Evolutionary conservation across 2,113 vertebrate genomes (phyloP).

Genomic region (Macheiramphus alcinus): DNA sequence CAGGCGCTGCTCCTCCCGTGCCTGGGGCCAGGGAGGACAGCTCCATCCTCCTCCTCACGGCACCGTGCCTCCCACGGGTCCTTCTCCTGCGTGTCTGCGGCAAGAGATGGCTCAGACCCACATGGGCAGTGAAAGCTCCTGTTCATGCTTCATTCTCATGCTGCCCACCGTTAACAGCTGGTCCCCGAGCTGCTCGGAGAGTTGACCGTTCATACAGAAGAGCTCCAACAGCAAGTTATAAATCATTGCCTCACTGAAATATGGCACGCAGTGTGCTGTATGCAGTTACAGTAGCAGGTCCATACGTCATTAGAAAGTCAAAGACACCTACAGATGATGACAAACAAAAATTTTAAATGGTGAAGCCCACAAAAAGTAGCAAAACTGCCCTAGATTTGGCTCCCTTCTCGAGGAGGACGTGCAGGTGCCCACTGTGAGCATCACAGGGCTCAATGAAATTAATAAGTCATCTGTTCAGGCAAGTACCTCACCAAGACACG

Average conservation of each 20-base stretch:
- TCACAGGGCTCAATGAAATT: not conserved
- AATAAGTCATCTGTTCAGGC: not conserved
- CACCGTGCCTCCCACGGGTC: not conserved
- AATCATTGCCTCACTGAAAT: not conserved
- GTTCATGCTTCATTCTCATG: not conserved
- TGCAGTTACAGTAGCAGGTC: not conserved
- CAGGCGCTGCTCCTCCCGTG: not conserved
- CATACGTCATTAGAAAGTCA: rapidly evolving
- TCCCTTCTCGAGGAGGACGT: rapidly evolving
- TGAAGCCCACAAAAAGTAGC: not conserved
- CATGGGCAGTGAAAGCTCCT: not conserved
- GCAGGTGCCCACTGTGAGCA: not conserved
- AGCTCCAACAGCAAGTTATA: not conserved
- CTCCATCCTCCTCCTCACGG: not conserved
- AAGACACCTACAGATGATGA: not conserved
- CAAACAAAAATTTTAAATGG: not conserved
- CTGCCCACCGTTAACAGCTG: not conserved
- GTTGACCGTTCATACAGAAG: not conserved
- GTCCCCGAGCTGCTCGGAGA: not conserved
- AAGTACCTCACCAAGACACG: not conserved
- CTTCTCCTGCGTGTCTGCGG: not conserved
- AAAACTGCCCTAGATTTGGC: not conserved
- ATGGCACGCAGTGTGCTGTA: rapidly evolving
- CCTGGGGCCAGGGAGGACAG: too few species aligned
- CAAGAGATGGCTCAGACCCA: not conserved